Evolutionary conservation across 1,140 invertebrate species (phyloP).

Genomic region (Tetranychus cinnabarinus): DNA sequence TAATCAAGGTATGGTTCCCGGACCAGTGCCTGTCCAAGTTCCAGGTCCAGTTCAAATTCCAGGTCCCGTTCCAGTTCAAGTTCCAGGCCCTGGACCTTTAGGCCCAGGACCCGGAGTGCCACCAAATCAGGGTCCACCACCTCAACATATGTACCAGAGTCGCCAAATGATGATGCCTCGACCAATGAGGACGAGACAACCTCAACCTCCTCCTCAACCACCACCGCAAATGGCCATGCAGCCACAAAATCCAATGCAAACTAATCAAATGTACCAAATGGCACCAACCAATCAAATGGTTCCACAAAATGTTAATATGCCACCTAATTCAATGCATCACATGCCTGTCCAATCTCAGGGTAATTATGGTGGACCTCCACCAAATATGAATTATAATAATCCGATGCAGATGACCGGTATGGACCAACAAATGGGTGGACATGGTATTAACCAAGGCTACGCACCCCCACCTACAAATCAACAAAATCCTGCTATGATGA

Average conservation of each 20-base stretch:
- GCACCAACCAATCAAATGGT: neutral
- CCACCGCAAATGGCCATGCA: neutral
- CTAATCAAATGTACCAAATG: slow-evolving; percentile 7
- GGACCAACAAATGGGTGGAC: slow-evolving; percentile 1
- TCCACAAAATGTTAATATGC: neutral
- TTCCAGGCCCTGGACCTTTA: too few relatives aligned
- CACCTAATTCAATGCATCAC: slow-evolving; percentile 4
- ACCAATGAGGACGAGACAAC: neutral
- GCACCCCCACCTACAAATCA: neutral
- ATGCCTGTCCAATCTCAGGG: slow-evolving; percentile 3
- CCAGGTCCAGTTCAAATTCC: slow-evolving; percentile 4
- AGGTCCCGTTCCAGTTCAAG: neutral
- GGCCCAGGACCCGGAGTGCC: neutral
- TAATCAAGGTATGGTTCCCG: slow-evolving; percentile 17
- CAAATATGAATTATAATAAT: slow-evolving; percentile 6
- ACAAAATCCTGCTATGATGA: slow-evolving; percentile 2
- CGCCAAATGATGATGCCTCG: neutral
- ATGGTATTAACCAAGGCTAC: neutral
- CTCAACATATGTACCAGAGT: neutral
- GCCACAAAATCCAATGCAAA: neutral
- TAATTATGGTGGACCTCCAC: slow-evolving; percentile 5
- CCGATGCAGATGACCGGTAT: neutral
- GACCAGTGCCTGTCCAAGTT: slow-evolving; percentile 4
- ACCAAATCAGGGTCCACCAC: neutral
- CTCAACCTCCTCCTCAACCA: neutral